phyloP scores from a whole-genome alignment of 2,888 invertebrate genomes.

The Alloplasta piceator region DNA sequence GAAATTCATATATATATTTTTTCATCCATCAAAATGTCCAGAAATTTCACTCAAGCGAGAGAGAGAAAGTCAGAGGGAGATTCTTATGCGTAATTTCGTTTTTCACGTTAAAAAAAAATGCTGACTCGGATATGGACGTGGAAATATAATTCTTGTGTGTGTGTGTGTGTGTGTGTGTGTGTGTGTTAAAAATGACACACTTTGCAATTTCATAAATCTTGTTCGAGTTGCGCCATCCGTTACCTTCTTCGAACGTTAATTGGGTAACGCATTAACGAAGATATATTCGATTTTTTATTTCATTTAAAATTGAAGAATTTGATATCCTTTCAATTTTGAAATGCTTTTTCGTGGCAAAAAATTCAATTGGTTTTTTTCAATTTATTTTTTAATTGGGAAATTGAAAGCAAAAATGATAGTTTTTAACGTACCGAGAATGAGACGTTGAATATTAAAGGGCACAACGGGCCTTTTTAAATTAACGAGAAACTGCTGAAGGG shows the following conservation, averaged over 20 bases:
- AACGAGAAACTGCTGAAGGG: conserved; percentile 81
- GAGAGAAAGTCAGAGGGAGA: neutral
- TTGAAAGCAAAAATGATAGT: too few species aligned
- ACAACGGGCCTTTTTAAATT: conserved; percentile 82
- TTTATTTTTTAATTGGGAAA: too few species aligned
- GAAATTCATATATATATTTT: neutral
- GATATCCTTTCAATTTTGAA: neutral
- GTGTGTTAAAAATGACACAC: neutral
- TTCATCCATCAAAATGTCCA: too few species aligned
- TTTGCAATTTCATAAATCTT: conserved; percentile 9
- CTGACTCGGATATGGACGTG: neutral
- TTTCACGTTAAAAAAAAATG: neutral
- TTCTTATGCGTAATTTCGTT: too few species aligned
- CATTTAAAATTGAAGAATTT: neutral
- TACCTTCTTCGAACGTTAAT: too few species aligned
- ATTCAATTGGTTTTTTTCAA: too few species aligned
- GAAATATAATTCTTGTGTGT: neutral
- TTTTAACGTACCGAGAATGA: conserved; percentile 82
- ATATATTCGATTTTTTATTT: neutral
- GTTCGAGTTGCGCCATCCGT: neutral
- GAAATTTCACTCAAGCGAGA: neutral
- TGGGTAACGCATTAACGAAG: too few species aligned
- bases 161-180: neutral
- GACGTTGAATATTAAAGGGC: conserved; percentile 83
- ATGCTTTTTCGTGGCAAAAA: neutral